Conservation (phyloP, 2,113 vertebrate genomes). For the Hiodon tergisus region DNA sequence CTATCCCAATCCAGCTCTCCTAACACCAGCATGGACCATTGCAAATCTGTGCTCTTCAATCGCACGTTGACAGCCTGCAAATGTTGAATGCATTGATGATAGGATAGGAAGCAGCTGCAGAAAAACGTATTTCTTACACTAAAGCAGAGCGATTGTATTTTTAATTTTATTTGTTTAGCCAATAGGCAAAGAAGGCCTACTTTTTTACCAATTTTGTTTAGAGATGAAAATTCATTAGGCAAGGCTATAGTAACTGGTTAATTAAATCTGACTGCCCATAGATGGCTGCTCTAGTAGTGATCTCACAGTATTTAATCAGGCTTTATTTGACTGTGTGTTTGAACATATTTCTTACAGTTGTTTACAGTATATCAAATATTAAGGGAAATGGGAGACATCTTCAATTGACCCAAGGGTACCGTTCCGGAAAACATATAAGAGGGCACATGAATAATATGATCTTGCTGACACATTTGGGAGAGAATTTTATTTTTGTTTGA, state of each 20-base stretch:
- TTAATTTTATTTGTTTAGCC: background rate
- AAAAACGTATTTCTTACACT: too few relatives aligned
- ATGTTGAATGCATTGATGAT: conserved; percentile 47
- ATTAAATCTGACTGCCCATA: background rate
- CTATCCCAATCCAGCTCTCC: conserved; percentile 21
- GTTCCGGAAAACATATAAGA: background rate
- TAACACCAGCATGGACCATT: conserved; percentile 18
- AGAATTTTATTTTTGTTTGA: conserved; percentile 36
- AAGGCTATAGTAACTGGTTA: background rate
- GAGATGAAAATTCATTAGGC: conserved; percentile 4
- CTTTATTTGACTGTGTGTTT: background rate
- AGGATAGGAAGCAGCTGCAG: conserved; percentile 20
- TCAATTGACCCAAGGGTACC: too few relatives aligned
- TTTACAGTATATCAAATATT: background rate
- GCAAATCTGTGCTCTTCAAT: conserved; percentile 14
- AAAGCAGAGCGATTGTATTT: background rate
- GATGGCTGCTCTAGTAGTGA: background rate
- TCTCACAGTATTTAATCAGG: background rate
- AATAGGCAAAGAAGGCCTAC: background rate
- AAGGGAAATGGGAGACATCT: background rate
- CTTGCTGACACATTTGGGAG: conserved; percentile 29
- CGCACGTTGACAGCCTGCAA: conserved; percentile 33
- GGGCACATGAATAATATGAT: conserved; percentile 18
- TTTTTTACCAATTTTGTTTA: background rate
- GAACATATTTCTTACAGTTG: background rate